phyloP scores from a whole-genome alignment of 2,888 invertebrate genomes.

The Erannis defoliaria region DNA sequence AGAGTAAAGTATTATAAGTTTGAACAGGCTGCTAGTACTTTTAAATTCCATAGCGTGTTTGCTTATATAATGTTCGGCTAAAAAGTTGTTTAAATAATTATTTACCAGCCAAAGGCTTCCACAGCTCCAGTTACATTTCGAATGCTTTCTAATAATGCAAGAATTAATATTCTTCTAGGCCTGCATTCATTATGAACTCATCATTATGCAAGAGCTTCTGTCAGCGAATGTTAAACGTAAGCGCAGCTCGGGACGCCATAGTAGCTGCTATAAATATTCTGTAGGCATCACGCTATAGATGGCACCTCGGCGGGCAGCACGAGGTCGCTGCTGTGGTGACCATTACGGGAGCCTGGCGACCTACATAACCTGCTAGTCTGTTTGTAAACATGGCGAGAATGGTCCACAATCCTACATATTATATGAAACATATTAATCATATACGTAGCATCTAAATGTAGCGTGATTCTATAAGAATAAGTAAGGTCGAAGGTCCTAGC shows the following conservation, averaged over 20 bases:
- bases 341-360: conserved; percentile 21
- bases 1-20: no score
- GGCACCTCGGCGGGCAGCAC: conserved; percentile 3
- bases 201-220: conserved; percentile 17
- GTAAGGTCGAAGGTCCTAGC: no score
- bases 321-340: conserved; percentile 26
- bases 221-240: conserved; percentile 17
- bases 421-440: no score
- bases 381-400: not conserved
- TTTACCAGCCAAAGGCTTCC: not conserved
- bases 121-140: not conserved
- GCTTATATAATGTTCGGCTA: not conserved
- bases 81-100: not conserved
- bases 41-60: not conserved
- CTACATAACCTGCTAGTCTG: conserved; percentile 3
- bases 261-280: not conserved
- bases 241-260: not conserved
- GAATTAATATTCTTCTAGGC: conserved; percentile 13
- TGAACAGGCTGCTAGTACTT: no score
- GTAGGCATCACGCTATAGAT: conserved; percentile 7
- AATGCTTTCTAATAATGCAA: conserved; percentile 20
- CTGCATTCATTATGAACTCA: conserved; percentile 18
- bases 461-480: no score
- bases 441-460: no score
- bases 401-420: not conserved